Base-by-base conservation (phyloP, 1,140 invertebrate species). In the Aphis gossypii region DNA sequence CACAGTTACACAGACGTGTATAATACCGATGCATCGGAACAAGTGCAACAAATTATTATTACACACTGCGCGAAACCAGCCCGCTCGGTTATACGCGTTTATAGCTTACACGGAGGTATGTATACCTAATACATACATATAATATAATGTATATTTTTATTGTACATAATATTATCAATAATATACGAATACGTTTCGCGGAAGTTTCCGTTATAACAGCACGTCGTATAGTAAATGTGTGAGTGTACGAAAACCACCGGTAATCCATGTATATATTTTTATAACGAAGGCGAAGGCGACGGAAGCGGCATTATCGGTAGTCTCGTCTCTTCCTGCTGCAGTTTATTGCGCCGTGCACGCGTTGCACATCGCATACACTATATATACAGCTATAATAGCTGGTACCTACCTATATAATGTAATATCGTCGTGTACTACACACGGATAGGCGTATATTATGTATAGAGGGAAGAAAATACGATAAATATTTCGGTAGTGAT, bases 401-500 rank as follows among this genome's bases (percentile, higher is more conserved):
- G 38, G 6, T 46, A 46, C 46, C 46, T 76, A 35, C 11, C 18
- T 76, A 82, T 38, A 38, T 76, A 60, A 30, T 11, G 23, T 9
- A 25, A 30, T 60, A 25, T 25, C 56, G 56, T 21, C 35, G 76
- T 21, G n/a, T n/a, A 21, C 38, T 1, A 3, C 38, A 41, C 38
- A 23, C 60, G 9, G n/a, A 41, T 41, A 8, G 48, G 48, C 44
- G 14, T 41, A 41, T 41, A 41, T 41, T 41, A 38, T 18, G 30
- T 14, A 35, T 35, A 6, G 30, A 3, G 44, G 25, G 30, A 87
- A n/a, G 30, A 87, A n/a, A 90, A 60, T 25, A 68, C 20, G 30
- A 60, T n/a, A 48, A 20, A 76, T 82, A 91, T 91, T 91, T 76
- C 90, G 41, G 90, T 76, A 91, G 90, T 56, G 20, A 25, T 30